Base-by-base conservation (phyloP, 2,888 invertebrate genomes). In the Atrina japonica region DNA sequence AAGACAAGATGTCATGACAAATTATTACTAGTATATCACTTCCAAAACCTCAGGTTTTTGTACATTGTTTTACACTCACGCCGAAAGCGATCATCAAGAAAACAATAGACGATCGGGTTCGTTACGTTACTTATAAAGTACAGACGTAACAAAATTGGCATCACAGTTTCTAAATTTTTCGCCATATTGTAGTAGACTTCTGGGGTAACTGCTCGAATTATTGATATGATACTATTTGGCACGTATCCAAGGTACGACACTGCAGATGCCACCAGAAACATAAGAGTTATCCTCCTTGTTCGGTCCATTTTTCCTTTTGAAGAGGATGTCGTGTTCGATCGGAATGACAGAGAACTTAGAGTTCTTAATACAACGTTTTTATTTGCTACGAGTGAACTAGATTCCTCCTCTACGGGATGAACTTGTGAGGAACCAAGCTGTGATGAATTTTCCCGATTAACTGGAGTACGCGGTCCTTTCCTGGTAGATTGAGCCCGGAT, bases 71-170 rank as follows among this genome's bases (percentile, higher is more conserved):
- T 66, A 35, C 66, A 71, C 30, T 71, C 71, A 14, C 41, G 49
- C 43, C 71, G 47, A 41, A 71, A 71, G 5, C 66, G 50, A 21
- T 71, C 66, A 40, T 71, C 71, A 6, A 71, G 56, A 41, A 71
- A 71, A 23, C 71, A 63, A 52, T 71, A 71, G 1, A 71, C 71
- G 16, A 71, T 55, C 16, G 71, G 71, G 41, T 71, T 71, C n/a
- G 71, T 66, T 11, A 61, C 66, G 23, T 71, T 71, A 41, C 53
- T 71, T 23, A 71, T 29, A 35, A 71, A 71, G 43, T 71, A 71
- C 11, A 59, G 60, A 1, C 71, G 61, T 5, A 71, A 61, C n/a
- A 71, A 30, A 18, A 71, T 41, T 1, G 35, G 27, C 27, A 43
- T 66, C n/a, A 66, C 50, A 27, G 21, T 41, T 35, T 66, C 66